Conservation (phyloP, 2,797 vertebrate species). For the Malacoraja senta region DNA sequence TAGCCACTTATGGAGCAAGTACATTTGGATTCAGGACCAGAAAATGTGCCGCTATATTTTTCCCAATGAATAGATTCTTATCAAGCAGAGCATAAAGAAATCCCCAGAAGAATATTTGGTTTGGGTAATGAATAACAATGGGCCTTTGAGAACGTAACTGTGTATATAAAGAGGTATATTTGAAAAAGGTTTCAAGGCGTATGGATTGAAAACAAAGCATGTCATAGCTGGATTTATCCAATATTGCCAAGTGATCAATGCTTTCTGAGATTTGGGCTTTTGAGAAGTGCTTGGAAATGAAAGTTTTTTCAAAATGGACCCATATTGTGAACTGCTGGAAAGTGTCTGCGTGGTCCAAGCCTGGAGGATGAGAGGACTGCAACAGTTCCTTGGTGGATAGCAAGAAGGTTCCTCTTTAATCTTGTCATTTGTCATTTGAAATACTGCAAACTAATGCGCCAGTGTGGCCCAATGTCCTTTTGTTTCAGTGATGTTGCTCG, state of each 20-base stretch:
- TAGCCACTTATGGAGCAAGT: neutral
- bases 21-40: neutral
- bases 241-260: neutral
- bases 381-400: neutral
- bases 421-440: neutral
- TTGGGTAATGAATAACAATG: neutral
- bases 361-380: too few species aligned
- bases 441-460: neutral
- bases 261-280: neutral
- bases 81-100: neutral
- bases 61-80: neutral
- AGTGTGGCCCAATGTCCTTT: neutral
- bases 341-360: neutral
- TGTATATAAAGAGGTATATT: neutral
- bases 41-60: neutral
- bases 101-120: neutral
- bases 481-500: constrained; percentile 69
- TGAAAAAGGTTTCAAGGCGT: neutral
- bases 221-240: neutral
- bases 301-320: too few species aligned
- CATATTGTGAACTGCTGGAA: neutral
- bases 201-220: neutral
- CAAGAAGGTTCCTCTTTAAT: neutral
- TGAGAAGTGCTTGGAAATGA: neutral
- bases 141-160: neutral